Evolutionary conservation across 2,888 invertebrate species (phyloP), one percentile per base, ranked within the genome.

Genomic region (Leptogaster cylindrica): DNA sequence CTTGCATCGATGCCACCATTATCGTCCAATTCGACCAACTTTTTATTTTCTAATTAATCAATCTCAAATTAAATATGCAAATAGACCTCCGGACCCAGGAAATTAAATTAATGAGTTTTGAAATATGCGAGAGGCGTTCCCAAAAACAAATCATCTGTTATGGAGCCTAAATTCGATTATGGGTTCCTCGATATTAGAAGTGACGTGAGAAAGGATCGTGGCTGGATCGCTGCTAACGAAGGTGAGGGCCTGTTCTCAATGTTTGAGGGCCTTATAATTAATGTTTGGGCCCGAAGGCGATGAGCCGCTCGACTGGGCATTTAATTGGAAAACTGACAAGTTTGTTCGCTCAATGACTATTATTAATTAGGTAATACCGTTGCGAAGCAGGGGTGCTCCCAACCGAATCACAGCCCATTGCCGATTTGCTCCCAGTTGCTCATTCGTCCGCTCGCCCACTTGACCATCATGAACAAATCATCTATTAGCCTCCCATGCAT

Each of bases 71-170:
- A 68, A 68, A 68, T 68, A 68, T 68, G 66, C 63, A 68, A 68
- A 68, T 68, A 68, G 68, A 68, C 36, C 66, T 64, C 28, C 50
- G 31, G 63, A 66, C 52, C 44, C 41, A 63, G 61, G 44, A 68
- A 69, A 69, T 69, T 66, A 69, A 69, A 69, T 69, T 66, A 69
- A 69, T 69, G 69, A 69, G 66, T 69, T 69, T 68, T 69, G 69
- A 66, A 69, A 69, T 69, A 66, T 69, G 66, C 51, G 55, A 33
- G 66, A 63, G 68, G 68, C 68, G 68, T 69, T 69, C 66, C 51
- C 63, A 46, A 64, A 66, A 66, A 66, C 66, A 68, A 68, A 66
- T 63, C 66, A 66, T 69, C 63, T 31, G 50, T 61, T 61, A 51
- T 51, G 31, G 52, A 58, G 39, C 39, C 65, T 27, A 65, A 68